A percentile compares a stretch with the other conserved stretches of the same genome.
phyloP scores from a whole-genome alignment of 1,140 invertebrate genomes.

The Drosophila parvula region DNA sequence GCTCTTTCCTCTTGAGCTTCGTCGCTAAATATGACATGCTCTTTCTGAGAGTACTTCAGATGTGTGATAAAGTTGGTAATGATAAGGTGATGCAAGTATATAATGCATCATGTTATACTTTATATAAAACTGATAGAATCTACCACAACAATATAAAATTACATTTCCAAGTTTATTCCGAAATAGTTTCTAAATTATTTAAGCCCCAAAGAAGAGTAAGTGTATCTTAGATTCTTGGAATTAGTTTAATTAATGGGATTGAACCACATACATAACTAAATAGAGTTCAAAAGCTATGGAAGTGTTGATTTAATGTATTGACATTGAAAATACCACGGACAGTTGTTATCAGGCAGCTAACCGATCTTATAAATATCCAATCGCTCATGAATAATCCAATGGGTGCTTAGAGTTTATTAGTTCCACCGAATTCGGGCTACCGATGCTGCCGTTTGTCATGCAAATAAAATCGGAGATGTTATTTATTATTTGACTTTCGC shows the following conservation, averaged over 20 bases:
- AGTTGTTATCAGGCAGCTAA: conserved; percentile 17
- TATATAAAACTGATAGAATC: neutral
- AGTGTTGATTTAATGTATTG: conserved; percentile 20
- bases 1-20: conserved; percentile 34
- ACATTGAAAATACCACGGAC: conserved; percentile 30
- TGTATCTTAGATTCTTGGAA: neutral
- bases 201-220: neutral
- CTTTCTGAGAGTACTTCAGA: neutral
- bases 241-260: neutral
- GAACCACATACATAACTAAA: neutral
- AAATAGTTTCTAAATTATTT: neutral
- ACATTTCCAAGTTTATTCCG: fast-evolving
- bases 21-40: conserved; percentile 8
- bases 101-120: neutral
- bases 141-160: neutral
- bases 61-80: neutral
- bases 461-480: neutral
- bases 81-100: too few relatives aligned
- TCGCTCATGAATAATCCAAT: conserved; percentile 21
- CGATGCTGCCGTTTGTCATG: neutral
- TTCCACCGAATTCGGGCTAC: neutral
- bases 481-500: neutral
- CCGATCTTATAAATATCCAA: conserved; percentile 8
- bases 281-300: neutral
- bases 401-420: conserved; percentile 13